Conservation (phyloP, 2,113 vertebrate genomes). For the Rhinogobius similis region DNA sequence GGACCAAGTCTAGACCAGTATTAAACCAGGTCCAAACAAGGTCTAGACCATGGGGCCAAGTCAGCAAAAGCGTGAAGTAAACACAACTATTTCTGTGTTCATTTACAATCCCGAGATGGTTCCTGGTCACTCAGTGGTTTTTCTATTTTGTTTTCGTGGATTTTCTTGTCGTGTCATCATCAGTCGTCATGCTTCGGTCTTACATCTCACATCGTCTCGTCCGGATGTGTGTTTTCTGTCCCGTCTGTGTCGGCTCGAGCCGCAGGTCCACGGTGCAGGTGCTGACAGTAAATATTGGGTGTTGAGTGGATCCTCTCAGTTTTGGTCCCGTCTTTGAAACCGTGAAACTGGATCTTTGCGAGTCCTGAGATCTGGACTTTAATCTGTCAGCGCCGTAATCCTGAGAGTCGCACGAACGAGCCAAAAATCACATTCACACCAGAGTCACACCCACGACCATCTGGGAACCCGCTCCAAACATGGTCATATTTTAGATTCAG, state of each 20-base stretch:
- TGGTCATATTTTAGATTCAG: background rate
- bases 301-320: conserved; percentile 4
- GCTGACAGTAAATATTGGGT: conserved; percentile 13
- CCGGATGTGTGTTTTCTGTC: background rate
- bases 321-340: conserved; percentile 1
- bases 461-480: background rate
- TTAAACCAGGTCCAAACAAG: too few species aligned
- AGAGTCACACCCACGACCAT: background rate
- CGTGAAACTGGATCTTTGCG: background rate
- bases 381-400: conserved; percentile 9
- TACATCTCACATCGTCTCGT: background rate
- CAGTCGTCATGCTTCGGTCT: background rate
- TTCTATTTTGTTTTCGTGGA: too few species aligned
- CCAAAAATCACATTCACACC: conserved; percentile 2
- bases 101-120: too few species aligned
- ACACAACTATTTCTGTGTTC: too few species aligned
- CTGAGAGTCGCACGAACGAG: background rate
- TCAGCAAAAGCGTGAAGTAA: too few species aligned
- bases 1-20: too few species aligned
- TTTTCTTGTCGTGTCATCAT: too few species aligned
- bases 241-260: background rate
- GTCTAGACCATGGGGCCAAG: too few species aligned
- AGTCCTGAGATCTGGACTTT: conserved; percentile 9
- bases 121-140: too few species aligned
- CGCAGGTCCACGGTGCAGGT: background rate